Percentiles rank a stretch among this genome's conserved stretches.
phyloP scores from a whole-genome alignment of 2,113 vertebrate species.

The Aspiorhynchus laticeps region DNA sequence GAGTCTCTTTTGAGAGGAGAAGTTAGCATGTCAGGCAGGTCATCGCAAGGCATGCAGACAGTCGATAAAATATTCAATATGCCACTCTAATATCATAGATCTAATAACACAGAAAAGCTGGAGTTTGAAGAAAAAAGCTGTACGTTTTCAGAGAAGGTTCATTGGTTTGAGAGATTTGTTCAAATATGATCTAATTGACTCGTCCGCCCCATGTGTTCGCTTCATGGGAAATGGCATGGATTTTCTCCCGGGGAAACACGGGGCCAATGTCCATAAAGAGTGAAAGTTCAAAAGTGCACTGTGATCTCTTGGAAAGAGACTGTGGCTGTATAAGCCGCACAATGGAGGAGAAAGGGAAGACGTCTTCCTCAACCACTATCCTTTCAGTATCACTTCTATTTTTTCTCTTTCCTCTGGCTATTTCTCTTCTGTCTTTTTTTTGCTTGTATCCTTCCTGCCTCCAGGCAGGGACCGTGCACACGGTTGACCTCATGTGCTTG shows the following conservation, averaged over 20 bases:
- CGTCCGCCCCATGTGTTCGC: slow-evolving; percentile 27
- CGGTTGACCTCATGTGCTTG: slow-evolving; percentile 60
- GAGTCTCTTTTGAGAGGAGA: slow-evolving; percentile 82
- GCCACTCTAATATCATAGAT: slow-evolving; percentile 84
- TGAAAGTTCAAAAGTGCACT: slow-evolving; percentile 72
- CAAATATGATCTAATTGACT: slow-evolving; percentile 60
- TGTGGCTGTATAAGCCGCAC: slow-evolving; percentile 33
- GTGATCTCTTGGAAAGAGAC: slow-evolving; percentile 63
- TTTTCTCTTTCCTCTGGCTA: slow-evolving; percentile 51
- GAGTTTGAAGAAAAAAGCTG: slow-evolving; percentile 14
- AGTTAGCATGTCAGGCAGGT: slow-evolving; percentile 87
- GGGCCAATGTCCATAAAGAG: slow-evolving; percentile 43
- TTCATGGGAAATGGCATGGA: slow-evolving; percentile 58
- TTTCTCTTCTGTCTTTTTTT: slow-evolving; percentile 34
- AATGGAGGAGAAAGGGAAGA: slow-evolving; percentile 45
- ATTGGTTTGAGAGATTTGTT: slow-evolving; percentile 60
- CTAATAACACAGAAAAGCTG: slow-evolving; percentile 76
- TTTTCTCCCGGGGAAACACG: slow-evolving; percentile 54
- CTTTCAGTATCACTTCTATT: slow-evolving; percentile 49
- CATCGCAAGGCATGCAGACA: slow-evolving; percentile 84
- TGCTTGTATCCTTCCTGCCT: slow-evolving; percentile 58
- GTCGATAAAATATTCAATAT: slow-evolving; percentile 93
- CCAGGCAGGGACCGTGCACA: slow-evolving; percentile 60
- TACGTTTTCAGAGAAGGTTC: slow-evolving; percentile 48
- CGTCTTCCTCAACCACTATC: slow-evolving; percentile 9